phyloP scores from a whole-genome alignment of 2,888 invertebrate species.

The Falcaria lacertinaria region DNA sequence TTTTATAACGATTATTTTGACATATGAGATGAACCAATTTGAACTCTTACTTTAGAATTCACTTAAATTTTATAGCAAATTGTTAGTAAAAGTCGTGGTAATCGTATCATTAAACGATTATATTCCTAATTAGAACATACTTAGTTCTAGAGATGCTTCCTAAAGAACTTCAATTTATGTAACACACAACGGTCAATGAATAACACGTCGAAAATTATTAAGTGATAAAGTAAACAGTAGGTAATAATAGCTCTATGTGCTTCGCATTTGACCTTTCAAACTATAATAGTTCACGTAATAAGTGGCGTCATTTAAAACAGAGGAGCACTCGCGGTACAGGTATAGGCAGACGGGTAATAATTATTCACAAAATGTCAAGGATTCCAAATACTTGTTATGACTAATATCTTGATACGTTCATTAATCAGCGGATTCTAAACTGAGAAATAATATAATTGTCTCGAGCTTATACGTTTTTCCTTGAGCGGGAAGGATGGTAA shows the following conservation, averaged over 20 bases:
- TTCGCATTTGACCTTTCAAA: background rate
- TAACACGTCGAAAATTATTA: too few relatives aligned
- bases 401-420: constrained; percentile 14
- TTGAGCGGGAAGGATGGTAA: constrained; percentile 1
- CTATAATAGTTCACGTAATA: background rate
- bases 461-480: constrained; percentile 5
- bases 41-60: too few relatives aligned
- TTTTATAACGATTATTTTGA: too few relatives aligned
- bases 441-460: constrained; percentile 1
- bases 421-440: background rate
- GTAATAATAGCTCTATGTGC: background rate
- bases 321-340: constrained; percentile 17
- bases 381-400: constrained; percentile 17
- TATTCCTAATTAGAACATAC: too few relatives aligned
- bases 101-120: too few relatives aligned
- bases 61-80: too few relatives aligned
- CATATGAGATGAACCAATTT: too few relatives aligned
- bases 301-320: constrained; percentile 18
- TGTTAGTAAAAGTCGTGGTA: too few relatives aligned
- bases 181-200: too few relatives aligned
- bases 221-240: background rate
- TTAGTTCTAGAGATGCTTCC: too few relatives aligned
- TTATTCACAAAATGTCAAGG: constrained; percentile 26
- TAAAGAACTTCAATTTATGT: too few relatives aligned
- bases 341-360: constrained; percentile 19